Conservation (phyloP, 2,113 vertebrate species). For the Anoura caudifer region DNA sequence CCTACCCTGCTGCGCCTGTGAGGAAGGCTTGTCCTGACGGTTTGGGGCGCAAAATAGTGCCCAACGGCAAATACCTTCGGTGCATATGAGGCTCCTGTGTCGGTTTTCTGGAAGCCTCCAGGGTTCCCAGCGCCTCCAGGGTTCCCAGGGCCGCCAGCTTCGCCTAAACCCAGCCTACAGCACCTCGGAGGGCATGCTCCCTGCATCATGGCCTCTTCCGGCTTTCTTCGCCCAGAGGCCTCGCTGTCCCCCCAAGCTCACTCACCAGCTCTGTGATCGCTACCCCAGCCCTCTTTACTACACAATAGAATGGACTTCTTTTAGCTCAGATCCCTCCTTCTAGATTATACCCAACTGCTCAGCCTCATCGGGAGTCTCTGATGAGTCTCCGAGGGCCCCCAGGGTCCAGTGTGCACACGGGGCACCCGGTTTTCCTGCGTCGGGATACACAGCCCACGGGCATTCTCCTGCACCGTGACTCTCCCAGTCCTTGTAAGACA, state of each 20-base stretch:
- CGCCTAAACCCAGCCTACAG: not conserved
- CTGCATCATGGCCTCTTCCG: not conserved
- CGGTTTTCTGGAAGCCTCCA: not conserved
- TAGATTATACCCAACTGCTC: not conserved
- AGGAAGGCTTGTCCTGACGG: no score
- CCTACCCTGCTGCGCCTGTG: no score
- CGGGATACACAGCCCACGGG: not conserved
- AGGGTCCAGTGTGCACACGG: not conserved
- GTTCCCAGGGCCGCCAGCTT: not conserved
- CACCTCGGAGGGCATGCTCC: not conserved
- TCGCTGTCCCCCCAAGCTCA: not conserved
- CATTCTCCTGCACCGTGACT: not conserved
- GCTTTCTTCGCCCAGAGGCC: not conserved
- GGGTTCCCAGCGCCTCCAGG: not conserved
- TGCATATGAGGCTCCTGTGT: no score
- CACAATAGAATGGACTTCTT: not conserved
- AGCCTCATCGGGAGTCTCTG: not conserved
- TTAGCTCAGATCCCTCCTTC: not conserved
- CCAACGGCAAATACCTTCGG: not conserved
- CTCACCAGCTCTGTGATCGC: not conserved
- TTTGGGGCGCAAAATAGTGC: not conserved
- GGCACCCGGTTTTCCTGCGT: not conserved
- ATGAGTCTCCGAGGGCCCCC: not conserved
- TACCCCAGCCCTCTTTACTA: not conserved
- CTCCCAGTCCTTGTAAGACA: no score